These are phyloP conservation scores for Erynnis tages DNA, from an alignment of 2,888 invertebrate species.

Conservation along the genomic window DNA sequence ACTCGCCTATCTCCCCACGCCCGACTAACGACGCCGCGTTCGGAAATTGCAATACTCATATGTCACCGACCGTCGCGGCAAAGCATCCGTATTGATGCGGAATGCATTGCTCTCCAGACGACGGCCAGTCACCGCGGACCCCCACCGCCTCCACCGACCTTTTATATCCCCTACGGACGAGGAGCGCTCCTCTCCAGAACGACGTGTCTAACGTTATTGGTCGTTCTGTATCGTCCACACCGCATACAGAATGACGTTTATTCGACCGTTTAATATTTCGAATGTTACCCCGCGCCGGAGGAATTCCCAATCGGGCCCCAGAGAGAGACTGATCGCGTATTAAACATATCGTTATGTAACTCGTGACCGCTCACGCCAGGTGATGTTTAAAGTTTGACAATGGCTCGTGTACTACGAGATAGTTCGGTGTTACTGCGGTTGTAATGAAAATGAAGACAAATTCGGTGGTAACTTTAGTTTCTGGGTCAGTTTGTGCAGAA, in stretches of 20 bases:
- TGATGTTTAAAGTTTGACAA: constrained; percentile 1
- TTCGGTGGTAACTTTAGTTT: neutral
- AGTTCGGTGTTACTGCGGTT: constrained; percentile 3
- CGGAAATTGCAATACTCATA: constrained; percentile 75
- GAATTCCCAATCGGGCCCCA: constrained; percentile 11
- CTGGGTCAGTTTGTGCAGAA: neutral
- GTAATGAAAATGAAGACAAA: constrained; percentile 17
- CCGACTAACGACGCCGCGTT: constrained; percentile 57
- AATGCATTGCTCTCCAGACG: constrained; percentile 49
- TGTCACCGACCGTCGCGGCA: constrained; percentile 61
- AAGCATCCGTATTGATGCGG: constrained; percentile 55
- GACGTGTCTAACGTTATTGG: constrained; percentile 20
- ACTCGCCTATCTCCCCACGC: constrained; percentile 34
- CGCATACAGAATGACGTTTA: constrained; percentile 40
- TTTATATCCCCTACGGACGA: constrained; percentile 16
- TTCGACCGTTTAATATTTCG: constrained; percentile 50
- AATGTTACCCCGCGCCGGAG: constrained; percentile 30
- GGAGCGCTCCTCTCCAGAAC: constrained; percentile 3
- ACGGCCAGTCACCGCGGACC: constrained; percentile 48
- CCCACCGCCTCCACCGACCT: constrained; percentile 37
- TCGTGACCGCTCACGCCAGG: neutral
- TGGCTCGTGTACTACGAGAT: neutral
- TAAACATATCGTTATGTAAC: constrained; percentile 9
- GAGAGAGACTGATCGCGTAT: constrained; percentile 18
- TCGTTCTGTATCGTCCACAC: constrained; percentile 22